phyloP scores from a whole-genome alignment of 2,888 invertebrate genomes.

The Pandemis corylana region DNA sequence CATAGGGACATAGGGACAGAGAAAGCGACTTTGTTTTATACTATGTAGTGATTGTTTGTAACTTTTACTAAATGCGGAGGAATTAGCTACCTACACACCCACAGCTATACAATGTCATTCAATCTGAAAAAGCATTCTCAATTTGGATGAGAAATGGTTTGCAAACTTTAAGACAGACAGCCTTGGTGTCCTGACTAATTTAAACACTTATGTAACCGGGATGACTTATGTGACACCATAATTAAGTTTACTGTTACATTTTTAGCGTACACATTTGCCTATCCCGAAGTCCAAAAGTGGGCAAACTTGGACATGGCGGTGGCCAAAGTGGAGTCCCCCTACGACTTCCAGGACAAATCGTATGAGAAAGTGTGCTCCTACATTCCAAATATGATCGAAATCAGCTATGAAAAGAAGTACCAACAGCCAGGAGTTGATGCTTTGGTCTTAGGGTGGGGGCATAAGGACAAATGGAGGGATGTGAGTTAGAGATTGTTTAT shows the following conservation, averaged over 20 bases:
- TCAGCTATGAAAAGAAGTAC: slow-evolving; percentile 53
- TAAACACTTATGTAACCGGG: too few species aligned
- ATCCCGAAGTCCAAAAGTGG: slow-evolving; percentile 56
- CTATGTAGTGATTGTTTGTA: too few species aligned
- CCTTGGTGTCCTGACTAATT: too few species aligned
- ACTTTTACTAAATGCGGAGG: too few species aligned
- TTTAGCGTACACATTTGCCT: slow-evolving; percentile 58
- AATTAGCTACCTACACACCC: too few species aligned
- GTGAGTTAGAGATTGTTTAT: slow-evolving; percentile 44
- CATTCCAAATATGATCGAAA: slow-evolving; percentile 48
- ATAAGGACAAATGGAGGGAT: slow-evolving; percentile 49
- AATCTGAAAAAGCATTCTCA: too few species aligned
- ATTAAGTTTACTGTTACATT: background rate
- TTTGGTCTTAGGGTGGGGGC: slow-evolving; percentile 58
- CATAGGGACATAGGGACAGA: too few species aligned
- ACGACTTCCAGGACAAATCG: slow-evolving; percentile 44
- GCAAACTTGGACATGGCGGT: slow-evolving; percentile 61
- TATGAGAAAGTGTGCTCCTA: slow-evolving; percentile 51
- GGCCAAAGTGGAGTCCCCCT: slow-evolving; percentile 58
- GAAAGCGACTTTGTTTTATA: too few species aligned
- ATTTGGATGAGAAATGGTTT: too few species aligned
- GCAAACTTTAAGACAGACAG: too few species aligned
- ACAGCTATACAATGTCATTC: too few species aligned
- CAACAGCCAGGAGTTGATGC: slow-evolving; percentile 49
- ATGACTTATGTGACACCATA: too few species aligned